These are phyloP conservation scores for Opisthograptis luteolata DNA, from an alignment of 2,888 invertebrate genomes.

Conservation along the genomic window DNA sequence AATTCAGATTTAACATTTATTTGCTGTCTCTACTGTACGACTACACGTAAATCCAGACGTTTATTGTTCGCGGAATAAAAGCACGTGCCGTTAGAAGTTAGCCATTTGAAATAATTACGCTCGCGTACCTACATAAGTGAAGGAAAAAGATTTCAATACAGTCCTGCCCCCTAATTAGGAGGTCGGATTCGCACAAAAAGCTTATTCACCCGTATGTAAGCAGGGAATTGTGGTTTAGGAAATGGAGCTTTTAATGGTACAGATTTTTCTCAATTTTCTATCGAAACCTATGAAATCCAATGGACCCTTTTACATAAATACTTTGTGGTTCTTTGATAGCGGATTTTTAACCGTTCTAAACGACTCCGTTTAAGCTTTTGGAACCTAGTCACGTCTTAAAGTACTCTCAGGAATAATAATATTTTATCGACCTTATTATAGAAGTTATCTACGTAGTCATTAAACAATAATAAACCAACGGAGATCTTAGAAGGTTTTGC, in stretches of 20 bases:
- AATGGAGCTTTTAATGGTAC: slow-evolving; percentile 36
- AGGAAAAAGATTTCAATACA: slow-evolving; percentile 50
- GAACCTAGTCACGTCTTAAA: slow-evolving; percentile 20
- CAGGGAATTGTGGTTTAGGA: slow-evolving; percentile 43
- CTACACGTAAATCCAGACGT: slow-evolving; percentile 9
- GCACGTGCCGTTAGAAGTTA: slow-evolving; percentile 14
- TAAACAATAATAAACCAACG: not conserved
- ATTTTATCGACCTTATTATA: slow-evolving; percentile 20
- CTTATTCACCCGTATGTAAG: slow-evolving; percentile 53
- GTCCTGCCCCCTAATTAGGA: slow-evolving; percentile 58
- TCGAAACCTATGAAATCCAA: slow-evolving; percentile 1
- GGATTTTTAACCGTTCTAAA: slow-evolving; percentile 1
- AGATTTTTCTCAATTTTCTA: slow-evolving; percentile 18
- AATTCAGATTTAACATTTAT: slow-evolving; percentile 24
- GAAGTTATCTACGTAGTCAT: slow-evolving; percentile 19
- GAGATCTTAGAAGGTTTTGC: no score
- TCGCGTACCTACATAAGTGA: slow-evolving; percentile 44
- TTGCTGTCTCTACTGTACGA: slow-evolving; percentile 13
- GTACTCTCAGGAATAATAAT: slow-evolving; percentile 24
- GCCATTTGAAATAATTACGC: slow-evolving; percentile 27
- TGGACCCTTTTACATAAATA: not conserved
- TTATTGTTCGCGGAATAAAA: slow-evolving; percentile 13
- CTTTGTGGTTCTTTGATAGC: not conserved
- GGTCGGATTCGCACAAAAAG: slow-evolving; percentile 55
- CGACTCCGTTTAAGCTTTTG: slow-evolving; percentile 7